Percentiles rank a stretch among this genome's conserved stretches.
Conservation (phyloP, 2,888 invertebrate species). For the Schizotus pectinicornis region DNA sequence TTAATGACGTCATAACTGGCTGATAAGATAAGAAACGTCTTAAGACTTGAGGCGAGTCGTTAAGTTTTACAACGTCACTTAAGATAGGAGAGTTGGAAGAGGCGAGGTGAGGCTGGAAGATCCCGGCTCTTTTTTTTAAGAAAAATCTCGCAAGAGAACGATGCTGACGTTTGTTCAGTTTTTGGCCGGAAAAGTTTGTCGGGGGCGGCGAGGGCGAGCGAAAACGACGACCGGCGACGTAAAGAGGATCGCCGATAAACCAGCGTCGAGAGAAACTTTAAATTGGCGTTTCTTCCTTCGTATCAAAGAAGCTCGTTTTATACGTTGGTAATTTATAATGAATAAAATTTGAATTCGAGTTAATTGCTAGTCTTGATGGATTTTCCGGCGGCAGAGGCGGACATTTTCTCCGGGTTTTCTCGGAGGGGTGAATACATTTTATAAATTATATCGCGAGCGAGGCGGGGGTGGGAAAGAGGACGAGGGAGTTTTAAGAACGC, state of each 20-base stretch:
- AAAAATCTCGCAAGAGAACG: background rate
- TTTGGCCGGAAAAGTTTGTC: slow-evolving; percentile 13
- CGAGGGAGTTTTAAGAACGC: slow-evolving; percentile 53
- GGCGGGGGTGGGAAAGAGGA: slow-evolving; percentile 4
- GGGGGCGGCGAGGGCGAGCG: background rate
- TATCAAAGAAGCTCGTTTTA: slow-evolving; percentile 58
- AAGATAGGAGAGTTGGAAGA: slow-evolving; percentile 37
- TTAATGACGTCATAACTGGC: slow-evolving; percentile 56
- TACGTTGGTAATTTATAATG: slow-evolving; percentile 60
- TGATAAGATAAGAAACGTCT: slow-evolving; percentile 58
- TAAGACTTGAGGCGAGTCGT: slow-evolving; percentile 55
- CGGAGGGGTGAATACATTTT: slow-evolving; percentile 55
- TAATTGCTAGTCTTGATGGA: slow-evolving; percentile 60
- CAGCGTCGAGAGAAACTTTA: slow-evolving; percentile 56
- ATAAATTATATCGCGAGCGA: slow-evolving; percentile 53
- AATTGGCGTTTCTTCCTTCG: slow-evolving; percentile 58
- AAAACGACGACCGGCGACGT: slow-evolving; percentile 21
- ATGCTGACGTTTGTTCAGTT: background rate
- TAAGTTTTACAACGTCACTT: slow-evolving; percentile 55
- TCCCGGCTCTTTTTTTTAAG: background rate
- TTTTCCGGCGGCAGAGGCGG: slow-evolving; percentile 52
- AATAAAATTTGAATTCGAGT: slow-evolving; percentile 61
- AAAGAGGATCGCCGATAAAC: slow-evolving; percentile 43
- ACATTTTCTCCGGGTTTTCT: slow-evolving; percentile 51
- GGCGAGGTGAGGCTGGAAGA: slow-evolving; percentile 3